Evolutionary conservation across 2,888 invertebrate species (phyloP).

Genomic region (Drosophila putrida): DNA sequence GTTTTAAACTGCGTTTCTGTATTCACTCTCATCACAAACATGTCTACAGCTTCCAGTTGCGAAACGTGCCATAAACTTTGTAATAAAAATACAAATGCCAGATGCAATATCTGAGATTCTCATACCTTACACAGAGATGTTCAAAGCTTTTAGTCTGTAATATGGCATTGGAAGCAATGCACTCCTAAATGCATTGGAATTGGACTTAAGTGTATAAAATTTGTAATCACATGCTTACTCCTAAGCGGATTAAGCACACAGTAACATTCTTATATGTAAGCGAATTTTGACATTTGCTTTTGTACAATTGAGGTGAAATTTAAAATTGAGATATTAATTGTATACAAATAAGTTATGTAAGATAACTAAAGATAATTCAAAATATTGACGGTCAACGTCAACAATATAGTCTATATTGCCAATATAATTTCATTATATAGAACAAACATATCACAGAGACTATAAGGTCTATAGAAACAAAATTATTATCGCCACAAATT

Average conservation of each 20-base stretch:
- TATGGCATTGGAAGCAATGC: constrained; percentile 32
- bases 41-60: constrained; percentile 10
- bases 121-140: constrained; percentile 9
- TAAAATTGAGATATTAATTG: too few species aligned
- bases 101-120: constrained; percentile 1
- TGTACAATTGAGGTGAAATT: too few species aligned
- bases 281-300: not conserved
- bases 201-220: not conserved
- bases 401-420: too few species aligned
- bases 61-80: constrained; percentile 33
- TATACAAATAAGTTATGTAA: too few species aligned
- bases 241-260: not conserved
- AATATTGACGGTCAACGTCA: too few species aligned
- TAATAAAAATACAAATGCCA: constrained; percentile 11
- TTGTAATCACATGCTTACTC: not conserved
- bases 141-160: constrained; percentile 7
- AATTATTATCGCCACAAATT: too few species aligned
- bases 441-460: too few species aligned
- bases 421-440: too few species aligned
- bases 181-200: constrained; percentile 14
- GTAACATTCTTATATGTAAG: constrained; percentile 13
- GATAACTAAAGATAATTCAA: too few species aligned
- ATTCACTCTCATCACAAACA: constrained; percentile 21
- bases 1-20: constrained; percentile 20
- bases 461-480: too few species aligned